Conservation (phyloP, 2,113 vertebrate genomes). For the Ifrita kowaldi region DNA sequence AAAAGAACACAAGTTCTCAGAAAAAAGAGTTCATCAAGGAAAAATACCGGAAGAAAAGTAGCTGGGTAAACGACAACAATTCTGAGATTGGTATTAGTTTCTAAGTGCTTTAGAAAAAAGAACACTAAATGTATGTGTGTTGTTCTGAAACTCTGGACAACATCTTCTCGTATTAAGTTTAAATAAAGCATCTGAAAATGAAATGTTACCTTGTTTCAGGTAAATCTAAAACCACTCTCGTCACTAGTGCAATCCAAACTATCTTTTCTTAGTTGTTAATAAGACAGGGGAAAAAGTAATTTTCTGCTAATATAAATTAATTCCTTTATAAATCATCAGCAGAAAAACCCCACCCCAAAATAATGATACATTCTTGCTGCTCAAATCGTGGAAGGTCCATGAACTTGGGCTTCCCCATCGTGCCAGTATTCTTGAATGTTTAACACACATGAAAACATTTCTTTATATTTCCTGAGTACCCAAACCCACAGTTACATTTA, state of each 20-base stretch:
- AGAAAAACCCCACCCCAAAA: accelerated
- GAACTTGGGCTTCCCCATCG: background rate
- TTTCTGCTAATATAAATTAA: background rate
- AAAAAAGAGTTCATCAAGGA: background rate
- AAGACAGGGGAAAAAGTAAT: background rate
- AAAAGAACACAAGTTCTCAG: background rate
- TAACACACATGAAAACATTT: background rate
- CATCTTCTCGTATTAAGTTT: background rate
- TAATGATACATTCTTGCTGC: background rate
- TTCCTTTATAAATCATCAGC: background rate
- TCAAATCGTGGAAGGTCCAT: background rate
- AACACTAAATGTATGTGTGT: background rate
- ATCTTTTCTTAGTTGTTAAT: background rate
- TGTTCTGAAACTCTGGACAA: background rate
- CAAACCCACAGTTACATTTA: background rate
- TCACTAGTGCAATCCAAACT: background rate
- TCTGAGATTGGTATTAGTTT: background rate
- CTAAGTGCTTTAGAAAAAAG: background rate
- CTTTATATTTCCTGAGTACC: background rate
- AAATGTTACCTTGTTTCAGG: background rate
- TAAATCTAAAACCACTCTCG: background rate
- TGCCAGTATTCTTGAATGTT: background rate
- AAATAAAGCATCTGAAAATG: background rate
- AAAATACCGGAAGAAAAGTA: background rate
- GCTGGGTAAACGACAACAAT: background rate